phyloP scores from a whole-genome alignment of 2,888 invertebrate genomes.

The Alloscopus bannaensis region DNA sequence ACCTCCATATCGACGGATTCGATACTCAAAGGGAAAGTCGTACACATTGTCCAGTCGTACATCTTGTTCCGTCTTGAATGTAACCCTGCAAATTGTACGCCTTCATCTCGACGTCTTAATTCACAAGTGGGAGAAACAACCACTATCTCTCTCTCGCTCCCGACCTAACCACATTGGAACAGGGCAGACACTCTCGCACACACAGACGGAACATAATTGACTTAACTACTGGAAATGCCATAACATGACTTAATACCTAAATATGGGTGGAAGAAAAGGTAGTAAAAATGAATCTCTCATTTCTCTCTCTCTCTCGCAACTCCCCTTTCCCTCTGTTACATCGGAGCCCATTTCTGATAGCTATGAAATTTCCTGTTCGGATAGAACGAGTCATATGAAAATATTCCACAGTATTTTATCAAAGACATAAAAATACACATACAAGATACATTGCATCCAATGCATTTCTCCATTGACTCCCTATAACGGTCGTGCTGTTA shows the following conservation, averaged over 20 bases:
- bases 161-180: not conserved
- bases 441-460: constrained; percentile 11
- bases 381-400: constrained; percentile 46
- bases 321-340: constrained; percentile 15
- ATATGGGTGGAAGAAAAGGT: constrained; percentile 22
- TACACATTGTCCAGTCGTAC: not conserved
- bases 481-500: not conserved
- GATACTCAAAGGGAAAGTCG: not conserved
- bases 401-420: constrained; percentile 31
- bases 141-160: no score
- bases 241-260: constrained; percentile 26
- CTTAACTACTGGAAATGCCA: constrained; percentile 51
- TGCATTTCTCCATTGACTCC: not conserved
- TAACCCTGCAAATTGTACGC: not conserved
- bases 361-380: constrained; percentile 34
- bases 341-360: constrained; percentile 48
- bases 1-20: not conserved
- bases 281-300: constrained; percentile 38
- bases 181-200: not conserved
- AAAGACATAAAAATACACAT: constrained; percentile 31
- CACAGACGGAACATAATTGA: constrained; percentile 43
- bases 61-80: not conserved
- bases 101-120: constrained; percentile 16
- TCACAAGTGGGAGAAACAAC: not conserved
- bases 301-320: not conserved